phyloP scores from a whole-genome alignment of 1,140 invertebrate genomes.

The Lepeophtheirus salmonis region DNA sequence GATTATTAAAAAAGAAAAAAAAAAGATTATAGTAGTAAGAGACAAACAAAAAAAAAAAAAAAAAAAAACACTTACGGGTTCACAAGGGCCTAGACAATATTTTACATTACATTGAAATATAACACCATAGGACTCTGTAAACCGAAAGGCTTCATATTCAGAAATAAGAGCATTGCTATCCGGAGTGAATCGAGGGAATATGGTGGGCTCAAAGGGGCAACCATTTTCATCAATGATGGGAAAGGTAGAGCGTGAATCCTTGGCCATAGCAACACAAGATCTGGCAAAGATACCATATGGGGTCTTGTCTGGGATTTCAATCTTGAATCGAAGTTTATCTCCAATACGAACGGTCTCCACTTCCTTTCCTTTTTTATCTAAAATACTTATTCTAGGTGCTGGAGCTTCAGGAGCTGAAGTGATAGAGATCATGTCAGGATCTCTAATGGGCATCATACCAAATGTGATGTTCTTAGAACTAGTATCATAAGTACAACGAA shows the following conservation, averaged over 20 bases:
- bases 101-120: slow-evolving; percentile 95
- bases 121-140: slow-evolving; percentile 85
- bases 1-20: slow-evolving; percentile 24
- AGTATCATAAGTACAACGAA: slow-evolving; percentile 90
- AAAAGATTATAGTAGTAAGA: slow-evolving; percentile 5
- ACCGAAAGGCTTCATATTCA: slow-evolving; percentile 79
- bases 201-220: slow-evolving; percentile 78
- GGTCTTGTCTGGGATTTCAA: slow-evolving; percentile 86
- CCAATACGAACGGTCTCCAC: slow-evolving; percentile 84
- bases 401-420: slow-evolving; percentile 83
- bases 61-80: slow-evolving; percentile 45
- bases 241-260: slow-evolving; percentile 85
- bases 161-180: slow-evolving; percentile 69
- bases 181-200: slow-evolving; percentile 72
- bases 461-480: slow-evolving; percentile 88
- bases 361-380: slow-evolving; percentile 60
- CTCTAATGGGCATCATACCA: slow-evolving; percentile 87
- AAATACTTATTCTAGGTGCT: slow-evolving; percentile 71
- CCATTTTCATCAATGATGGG: slow-evolving; percentile 87
- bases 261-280: slow-evolving; percentile 77
- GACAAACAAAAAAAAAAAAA: too few species aligned
- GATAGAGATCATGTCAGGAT: slow-evolving; percentile 84
- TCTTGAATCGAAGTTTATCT: slow-evolving; percentile 80
- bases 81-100: slow-evolving; percentile 81
- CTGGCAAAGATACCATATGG: slow-evolving; percentile 86